These are phyloP conservation scores for Burhinus bistriatus DNA, from an alignment of 2,113 vertebrate species.

Conservation along the genomic window DNA sequence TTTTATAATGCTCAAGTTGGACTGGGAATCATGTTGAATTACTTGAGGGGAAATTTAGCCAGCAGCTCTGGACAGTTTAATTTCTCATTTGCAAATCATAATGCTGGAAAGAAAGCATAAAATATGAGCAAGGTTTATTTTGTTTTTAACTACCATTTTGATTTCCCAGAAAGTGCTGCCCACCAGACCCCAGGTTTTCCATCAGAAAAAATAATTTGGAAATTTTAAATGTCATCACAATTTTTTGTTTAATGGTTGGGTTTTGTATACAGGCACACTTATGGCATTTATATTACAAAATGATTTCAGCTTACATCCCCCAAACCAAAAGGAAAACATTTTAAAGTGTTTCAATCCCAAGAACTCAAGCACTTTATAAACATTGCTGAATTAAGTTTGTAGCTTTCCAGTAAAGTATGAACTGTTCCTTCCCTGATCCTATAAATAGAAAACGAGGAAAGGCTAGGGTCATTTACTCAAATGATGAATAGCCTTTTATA, in stretches of 20 bases:
- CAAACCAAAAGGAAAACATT: not conserved
- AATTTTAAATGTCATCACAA: not conserved
- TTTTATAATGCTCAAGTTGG: not conserved
- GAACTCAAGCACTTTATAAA: not conserved
- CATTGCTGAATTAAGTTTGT: not conserved
- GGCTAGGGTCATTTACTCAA: not conserved
- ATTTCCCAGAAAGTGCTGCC: not conserved
- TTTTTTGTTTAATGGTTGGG: not conserved
- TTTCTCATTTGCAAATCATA: not conserved
- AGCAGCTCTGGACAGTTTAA: not conserved
- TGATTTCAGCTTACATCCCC: not conserved
- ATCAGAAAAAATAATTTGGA: not conserved
- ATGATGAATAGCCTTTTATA: not conserved
- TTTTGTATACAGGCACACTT: not conserved
- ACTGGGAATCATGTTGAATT: not conserved
- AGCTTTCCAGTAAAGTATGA: not conserved
- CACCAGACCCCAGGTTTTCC: not conserved
- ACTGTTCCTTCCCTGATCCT: not conserved
- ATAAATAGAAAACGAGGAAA: not conserved
- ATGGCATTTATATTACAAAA: not conserved
- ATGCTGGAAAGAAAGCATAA: not conserved
- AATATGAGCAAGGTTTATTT: not conserved
- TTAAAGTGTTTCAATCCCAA: not conserved
- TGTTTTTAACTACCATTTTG: not conserved
- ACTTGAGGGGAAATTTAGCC: not conserved